Evolutionary conservation across 2,797 vertebrate genomes (phyloP).

Genomic region (Trachurus trachurus): DNA sequence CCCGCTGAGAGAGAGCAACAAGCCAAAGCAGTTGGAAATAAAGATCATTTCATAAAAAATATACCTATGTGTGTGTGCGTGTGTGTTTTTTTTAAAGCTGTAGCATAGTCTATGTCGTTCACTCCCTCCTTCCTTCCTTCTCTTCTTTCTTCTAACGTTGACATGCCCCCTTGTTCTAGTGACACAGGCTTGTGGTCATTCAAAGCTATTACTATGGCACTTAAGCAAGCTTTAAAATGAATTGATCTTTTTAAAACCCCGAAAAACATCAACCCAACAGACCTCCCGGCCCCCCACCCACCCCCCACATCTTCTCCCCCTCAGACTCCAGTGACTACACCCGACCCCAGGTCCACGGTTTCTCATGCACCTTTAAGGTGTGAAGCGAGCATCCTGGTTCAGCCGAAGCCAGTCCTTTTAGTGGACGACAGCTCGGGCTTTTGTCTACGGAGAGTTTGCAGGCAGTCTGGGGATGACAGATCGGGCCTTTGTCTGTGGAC

Average conservation of each 20-base stretch:
- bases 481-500: constrained; percentile 73
- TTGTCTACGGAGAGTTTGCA: constrained; percentile 74
- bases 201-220: constrained; percentile 81
- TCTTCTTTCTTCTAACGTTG: constrained; percentile 29
- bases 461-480: constrained; percentile 75
- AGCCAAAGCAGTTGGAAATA: constrained; percentile 75
- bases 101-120: constrained; percentile 61
- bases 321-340: constrained; percentile 68
- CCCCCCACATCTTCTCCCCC: not conserved
- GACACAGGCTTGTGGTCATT: constrained; percentile 82
- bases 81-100: constrained; percentile 78
- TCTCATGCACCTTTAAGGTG: constrained; percentile 56
- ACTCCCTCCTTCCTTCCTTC: constrained; percentile 30
- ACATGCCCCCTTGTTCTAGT: constrained; percentile 39
- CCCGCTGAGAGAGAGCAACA: constrained; percentile 50
- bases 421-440: constrained; percentile 70
- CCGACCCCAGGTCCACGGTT: constrained; percentile 42
- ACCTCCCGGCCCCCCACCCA: constrained; percentile 5
- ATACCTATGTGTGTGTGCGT: constrained; percentile 58
- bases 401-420: constrained; percentile 64
- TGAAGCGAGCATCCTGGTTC: constrained; percentile 64
- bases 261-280: constrained; percentile 30
- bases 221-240: constrained; percentile 72
- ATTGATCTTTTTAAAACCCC: constrained; percentile 39
- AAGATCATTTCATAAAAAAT: constrained; percentile 76